Conservation (phyloP, 2,888 invertebrate genomes). For the Imbricaverruca yamaguchii region DNA sequence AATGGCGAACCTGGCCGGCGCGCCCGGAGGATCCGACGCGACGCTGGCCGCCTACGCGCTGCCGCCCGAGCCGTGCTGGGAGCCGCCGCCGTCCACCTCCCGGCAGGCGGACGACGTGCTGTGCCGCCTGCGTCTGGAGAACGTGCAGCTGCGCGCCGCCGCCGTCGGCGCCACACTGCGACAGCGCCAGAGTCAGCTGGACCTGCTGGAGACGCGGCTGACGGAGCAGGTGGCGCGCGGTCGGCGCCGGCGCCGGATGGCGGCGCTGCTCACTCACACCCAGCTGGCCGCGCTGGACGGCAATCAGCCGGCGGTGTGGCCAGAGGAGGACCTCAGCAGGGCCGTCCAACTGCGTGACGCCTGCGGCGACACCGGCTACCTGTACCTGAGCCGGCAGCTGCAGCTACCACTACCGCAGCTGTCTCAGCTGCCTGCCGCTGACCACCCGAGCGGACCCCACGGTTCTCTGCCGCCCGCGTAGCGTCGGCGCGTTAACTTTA, state of each 20-base stretch:
- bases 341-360: background rate
- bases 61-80: background rate
- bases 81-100: background rate
- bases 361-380: background rate
- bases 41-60: too few relatives aligned
- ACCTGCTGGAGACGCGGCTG: background rate
- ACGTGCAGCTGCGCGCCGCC: background rate
- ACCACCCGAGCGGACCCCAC: too few relatives aligned
- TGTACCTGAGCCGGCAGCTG: background rate
- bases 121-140: background rate
- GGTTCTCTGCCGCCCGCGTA: too few relatives aligned
- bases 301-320: background rate
- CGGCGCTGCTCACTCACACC: background rate
- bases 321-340: background rate
- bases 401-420: background rate
- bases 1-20: too few relatives aligned
- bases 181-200: background rate
- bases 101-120: background rate
- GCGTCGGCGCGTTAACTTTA: too few relatives aligned
- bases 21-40: too few relatives aligned
- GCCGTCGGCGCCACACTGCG: background rate
- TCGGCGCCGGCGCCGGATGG: background rate
- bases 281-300: background rate
- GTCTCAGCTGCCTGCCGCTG: background rate
- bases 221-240: too few relatives aligned